Base-by-base conservation (phyloP, 2,113 vertebrate species). In the Otolemur garnettii region DNA sequence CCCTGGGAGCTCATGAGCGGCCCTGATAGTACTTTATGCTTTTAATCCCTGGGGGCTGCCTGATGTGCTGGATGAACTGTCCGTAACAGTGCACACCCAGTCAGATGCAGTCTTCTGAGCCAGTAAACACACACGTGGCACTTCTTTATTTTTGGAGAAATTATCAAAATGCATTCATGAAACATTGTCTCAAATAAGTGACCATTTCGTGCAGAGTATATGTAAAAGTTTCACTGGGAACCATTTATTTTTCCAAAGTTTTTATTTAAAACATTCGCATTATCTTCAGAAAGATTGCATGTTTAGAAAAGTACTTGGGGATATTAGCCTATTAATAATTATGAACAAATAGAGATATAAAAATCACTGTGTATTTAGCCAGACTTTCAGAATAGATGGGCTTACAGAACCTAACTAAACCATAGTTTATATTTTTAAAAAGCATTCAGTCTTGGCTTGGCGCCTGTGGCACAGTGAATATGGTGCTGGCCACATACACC, bases 201-300 rank as follows among this genome's bases (percentile, higher is more conserved):
- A 7, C 72, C 38, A 15, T 94, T 93, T 66, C 92, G 89, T 96
- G 82, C 68, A 79, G 82, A n/a, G 17, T 33, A 6, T 45, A 0
- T 81, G 92, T 6, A 95, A 68, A 94, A 97, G 83, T 97, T 93
- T 81, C 55, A 93, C 69, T 84, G 45, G 53, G 66, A 95, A 60
- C 78, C 21, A 22, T 85, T 75, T 42, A n/a, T 80, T 21, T 69
- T 74, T 79, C 68, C 79, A 92, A 69, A 13, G 19, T 69, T 88
- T 93, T 5, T 22, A 10, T 86, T 87, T 26, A 89, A 55, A 80
- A 11, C 33, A 62, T 81, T 85, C 24, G 71, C 17, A 22, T 81
- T 78, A 50, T 28, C 84, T 57, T 38, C 74, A 79, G 33, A 86
- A 75, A 66, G 59, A 82, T 3, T 60, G 24, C 30, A 59, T 71